Percentiles rank a stretch among this genome's conserved stretches.
These are phyloP conservation scores for Eupithecia subfuscata DNA, from an alignment of 2,888 invertebrate genomes.

Conservation along the genomic window DNA sequence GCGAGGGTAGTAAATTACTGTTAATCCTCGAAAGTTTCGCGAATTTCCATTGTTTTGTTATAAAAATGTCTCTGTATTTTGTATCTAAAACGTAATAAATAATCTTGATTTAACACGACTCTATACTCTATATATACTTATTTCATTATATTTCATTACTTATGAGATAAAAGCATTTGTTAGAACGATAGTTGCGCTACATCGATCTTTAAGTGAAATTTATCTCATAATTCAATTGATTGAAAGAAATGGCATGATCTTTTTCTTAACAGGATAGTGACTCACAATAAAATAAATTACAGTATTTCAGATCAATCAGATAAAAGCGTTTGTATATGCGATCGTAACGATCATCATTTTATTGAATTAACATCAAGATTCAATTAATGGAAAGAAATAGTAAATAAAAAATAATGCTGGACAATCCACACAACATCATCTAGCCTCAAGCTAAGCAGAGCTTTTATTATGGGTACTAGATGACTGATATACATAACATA, in stretches of 20 bases:
- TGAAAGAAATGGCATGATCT: neutral
- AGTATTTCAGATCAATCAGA: conserved; percentile 6
- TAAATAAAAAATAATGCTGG: no score
- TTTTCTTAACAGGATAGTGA: neutral
- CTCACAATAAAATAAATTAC: neutral
- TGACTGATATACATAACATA: no score
- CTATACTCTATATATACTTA: neutral
- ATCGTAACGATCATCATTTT: no score
- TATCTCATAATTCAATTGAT: neutral
- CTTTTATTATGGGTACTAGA: no score
- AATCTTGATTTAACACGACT: neutral
- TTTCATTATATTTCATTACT: neutral
- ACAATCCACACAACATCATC: no score
- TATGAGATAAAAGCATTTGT: neutral
- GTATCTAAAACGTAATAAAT: neutral
- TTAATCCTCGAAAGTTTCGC: conserved; percentile 21
- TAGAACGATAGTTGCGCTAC: neutral
- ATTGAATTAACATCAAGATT: no score
- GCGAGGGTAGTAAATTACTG: conserved; percentile 8
- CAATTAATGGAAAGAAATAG: neutral
- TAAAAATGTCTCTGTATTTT: conserved; percentile 2
- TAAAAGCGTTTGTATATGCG: no score
- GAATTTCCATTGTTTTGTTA: conserved; percentile 34
- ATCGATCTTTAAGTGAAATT: neutral
- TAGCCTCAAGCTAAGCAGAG: no score